Evolutionary conservation across 2,888 invertebrate species (phyloP).

Genomic region (Auanema freiburgensis): DNA sequence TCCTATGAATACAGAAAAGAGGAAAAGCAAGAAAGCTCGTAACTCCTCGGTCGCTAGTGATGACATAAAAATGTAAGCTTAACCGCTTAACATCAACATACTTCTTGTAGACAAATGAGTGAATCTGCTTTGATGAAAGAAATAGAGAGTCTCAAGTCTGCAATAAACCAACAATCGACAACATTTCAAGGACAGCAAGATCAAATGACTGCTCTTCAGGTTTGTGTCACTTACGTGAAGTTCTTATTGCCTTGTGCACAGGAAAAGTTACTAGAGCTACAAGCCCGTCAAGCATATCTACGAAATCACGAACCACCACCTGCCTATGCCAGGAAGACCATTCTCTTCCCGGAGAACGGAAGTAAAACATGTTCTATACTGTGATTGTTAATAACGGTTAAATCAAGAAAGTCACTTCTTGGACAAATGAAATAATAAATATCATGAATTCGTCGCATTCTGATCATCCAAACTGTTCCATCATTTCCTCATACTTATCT

Average conservation of each 20-base stretch:
- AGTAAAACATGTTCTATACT: constrained; percentile 38
- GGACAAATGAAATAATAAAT: too few species aligned
- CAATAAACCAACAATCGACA: constrained; percentile 51
- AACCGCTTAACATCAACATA: too few species aligned
- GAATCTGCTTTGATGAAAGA: constrained; percentile 35
- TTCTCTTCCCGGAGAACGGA: constrained; percentile 34
- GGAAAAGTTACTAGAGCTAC: constrained; percentile 38
- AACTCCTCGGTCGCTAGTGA: not conserved
- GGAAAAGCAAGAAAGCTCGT: not conserved
- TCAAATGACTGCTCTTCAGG: constrained; percentile 53
- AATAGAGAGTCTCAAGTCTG: constrained; percentile 46
- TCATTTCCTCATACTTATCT: too few species aligned
- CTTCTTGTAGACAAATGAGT: constrained; percentile 9
- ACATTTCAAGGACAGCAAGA: constrained; percentile 53
- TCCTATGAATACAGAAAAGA: constrained; percentile 23
- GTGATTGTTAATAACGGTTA: constrained; percentile 24
- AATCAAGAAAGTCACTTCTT: too few species aligned
- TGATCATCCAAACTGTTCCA: too few species aligned
- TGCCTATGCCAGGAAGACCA: constrained; percentile 30
- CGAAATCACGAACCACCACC: constrained; percentile 37
- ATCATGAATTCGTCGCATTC: too few species aligned
- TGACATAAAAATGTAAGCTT: not conserved
- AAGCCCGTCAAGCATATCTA: constrained; percentile 39
- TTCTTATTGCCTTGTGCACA: constrained; percentile 11
- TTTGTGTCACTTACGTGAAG: constrained; percentile 9